Conservation (phyloP, 1,140 invertebrate genomes). For the roundworm (Caenorhabditis elegans) region DNA sequence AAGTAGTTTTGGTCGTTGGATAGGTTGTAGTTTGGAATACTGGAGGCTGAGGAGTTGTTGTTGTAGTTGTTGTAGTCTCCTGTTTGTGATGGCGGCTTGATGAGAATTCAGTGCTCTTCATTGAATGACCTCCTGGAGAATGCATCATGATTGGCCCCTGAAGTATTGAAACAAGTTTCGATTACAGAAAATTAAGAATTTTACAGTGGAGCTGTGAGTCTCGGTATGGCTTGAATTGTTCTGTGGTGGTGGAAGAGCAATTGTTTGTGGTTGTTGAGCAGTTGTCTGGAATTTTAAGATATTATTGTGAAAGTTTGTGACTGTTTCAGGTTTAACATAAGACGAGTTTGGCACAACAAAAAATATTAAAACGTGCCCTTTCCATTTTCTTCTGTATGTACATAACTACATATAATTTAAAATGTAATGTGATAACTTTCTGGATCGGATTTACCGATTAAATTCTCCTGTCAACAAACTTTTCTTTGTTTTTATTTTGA, state of each 20-base stretch:
- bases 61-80: slow-evolving; percentile 40
- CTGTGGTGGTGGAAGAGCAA: slow-evolving; percentile 16
- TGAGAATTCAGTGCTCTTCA: slow-evolving; percentile 24
- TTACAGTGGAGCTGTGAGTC: slow-evolving; percentile 13
- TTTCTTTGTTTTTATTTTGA: no score
- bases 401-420: no score
- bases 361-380: no score
- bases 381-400: no score
- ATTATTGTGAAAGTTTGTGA: no score
- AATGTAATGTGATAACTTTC: no score
- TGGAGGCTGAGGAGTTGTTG: neutral
- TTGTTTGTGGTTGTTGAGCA: neutral
- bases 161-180: neutral
- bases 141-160: slow-evolving; percentile 3
- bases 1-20: slow-evolving; percentile 35
- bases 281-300: neutral
- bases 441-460: no score
- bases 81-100: slow-evolving; percentile 38
- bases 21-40: slow-evolving; percentile 22
- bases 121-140: slow-evolving; percentile 13
- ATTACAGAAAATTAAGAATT: neutral
- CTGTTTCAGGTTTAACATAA: no score
- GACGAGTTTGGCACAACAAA: no score
- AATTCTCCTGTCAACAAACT: no score
- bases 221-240: neutral